Evolutionary conservation across 2,888 invertebrate species (phyloP), one percentile per base, ranked within the genome.

Genomic region (Drosophila merina): DNA sequence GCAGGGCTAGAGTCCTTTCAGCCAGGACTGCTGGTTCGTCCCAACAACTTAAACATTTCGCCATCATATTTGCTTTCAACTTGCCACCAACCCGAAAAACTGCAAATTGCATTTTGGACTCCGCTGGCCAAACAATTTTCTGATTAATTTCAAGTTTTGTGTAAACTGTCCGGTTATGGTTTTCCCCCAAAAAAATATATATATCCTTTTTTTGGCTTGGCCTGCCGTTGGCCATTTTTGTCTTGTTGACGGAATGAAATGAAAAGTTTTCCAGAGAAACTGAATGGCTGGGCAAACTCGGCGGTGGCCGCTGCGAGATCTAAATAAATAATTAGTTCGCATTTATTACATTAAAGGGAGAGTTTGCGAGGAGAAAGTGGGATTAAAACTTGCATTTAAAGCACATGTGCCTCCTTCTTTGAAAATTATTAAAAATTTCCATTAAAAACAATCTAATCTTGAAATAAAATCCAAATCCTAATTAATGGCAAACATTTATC

Each of bases 101-200:
- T 74, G 76, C 75, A 75, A 75, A 68, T 60, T 79, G 66, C 75
- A 82, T 68, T 70, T 70, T 59, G 60, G 38, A 42, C 36, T 36
- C 36, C 2, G 4, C 68, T 68, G 57, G 60, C 50, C 75, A 69
- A 75, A 75, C 75, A 59, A 49, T 64, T 76, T 80, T 75, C 77
- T 82, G 80, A 83, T 78, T 76, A 78, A 82, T 81, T 81, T 81
- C 62, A 81, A 81, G 81, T 78, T 80, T 80, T 74, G 70, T 76
- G 79, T 72, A 81, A 81, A 79, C 80, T 76, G 67, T 55, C 28
- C 28, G 28, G 28, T 28, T 28, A 28, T 28, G 28, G 28, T 28
- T 28, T 5, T 28, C 20, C 20, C 20, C 20, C 20, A 28, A 28
- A 28, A 28, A 28, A 4, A 28, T 28, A 28, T 28, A 28, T 28